A percentile compares a stretch with the other conserved stretches of the same genome.
Conservation (phyloP, 2,113 vertebrate species). For the Synodontis membranacea region DNA sequence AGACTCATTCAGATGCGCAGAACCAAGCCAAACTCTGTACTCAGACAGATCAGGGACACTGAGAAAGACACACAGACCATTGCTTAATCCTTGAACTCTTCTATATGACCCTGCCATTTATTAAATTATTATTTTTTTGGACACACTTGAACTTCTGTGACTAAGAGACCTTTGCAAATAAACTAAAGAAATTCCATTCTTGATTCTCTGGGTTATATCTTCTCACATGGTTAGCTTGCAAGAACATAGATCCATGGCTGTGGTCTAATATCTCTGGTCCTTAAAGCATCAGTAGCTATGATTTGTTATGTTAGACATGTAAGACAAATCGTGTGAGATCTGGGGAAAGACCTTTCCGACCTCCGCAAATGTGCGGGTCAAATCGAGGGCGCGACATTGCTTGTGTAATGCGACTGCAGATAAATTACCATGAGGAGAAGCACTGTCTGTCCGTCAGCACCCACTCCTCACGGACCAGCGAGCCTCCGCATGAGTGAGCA, state of each 20-base stretch:
- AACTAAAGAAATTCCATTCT: slow-evolving; percentile 6
- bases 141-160: background rate
- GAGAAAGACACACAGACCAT: background rate
- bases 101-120: background rate
- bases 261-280: slow-evolving; percentile 11
- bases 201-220: background rate
- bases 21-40: slow-evolving; percentile 89
- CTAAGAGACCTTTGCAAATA: background rate
- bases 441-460: slow-evolving; percentile 93
- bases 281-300: slow-evolving; percentile 45
- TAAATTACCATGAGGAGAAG: slow-evolving; percentile 90
- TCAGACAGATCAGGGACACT: slow-evolving; percentile 91
- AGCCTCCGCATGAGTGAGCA: slow-evolving; percentile 93
- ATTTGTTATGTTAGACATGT: slow-evolving; percentile 50
- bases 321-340: slow-evolving; percentile 47
- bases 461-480: slow-evolving; percentile 92
- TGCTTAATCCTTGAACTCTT: background rate
- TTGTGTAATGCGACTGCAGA: slow-evolving; percentile 36
- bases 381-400: slow-evolving; percentile 19
- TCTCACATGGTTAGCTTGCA: background rate
- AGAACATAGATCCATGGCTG: background rate
- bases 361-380: slow-evolving; percentile 37
- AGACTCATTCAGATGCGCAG: slow-evolving; percentile 82
- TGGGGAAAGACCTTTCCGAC: slow-evolving; percentile 30
- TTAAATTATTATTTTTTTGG: background rate